Evolutionary conservation across 2,888 invertebrate species (phyloP).

Genomic region (Metalampra italica): DNA sequence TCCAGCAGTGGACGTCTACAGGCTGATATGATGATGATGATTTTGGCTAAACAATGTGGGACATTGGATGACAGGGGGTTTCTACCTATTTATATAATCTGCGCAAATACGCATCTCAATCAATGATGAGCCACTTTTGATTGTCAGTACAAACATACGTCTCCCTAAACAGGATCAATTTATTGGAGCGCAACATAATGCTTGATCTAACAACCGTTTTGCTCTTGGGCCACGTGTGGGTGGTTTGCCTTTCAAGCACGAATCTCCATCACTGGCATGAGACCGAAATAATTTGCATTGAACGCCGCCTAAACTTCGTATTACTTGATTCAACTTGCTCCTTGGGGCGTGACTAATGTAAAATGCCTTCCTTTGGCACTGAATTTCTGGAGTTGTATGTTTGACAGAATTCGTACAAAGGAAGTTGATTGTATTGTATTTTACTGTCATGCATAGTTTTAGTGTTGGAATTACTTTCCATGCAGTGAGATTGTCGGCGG

Average conservation of each 20-base stretch:
- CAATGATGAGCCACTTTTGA: no score
- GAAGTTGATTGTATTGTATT: conserved; percentile 11
- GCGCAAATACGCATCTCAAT: no score
- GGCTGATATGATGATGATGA: no score
- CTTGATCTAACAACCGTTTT: not conserved
- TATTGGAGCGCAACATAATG: not conserved
- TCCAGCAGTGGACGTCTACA: no score
- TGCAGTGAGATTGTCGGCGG: no score
- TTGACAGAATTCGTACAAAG: conserved; percentile 13
- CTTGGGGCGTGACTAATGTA: conserved; percentile 28
- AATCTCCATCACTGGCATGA: conserved; percentile 8
- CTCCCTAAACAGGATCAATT: not conserved
- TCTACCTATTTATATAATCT: no score
- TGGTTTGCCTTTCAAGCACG: not conserved
- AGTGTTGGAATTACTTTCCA: no score
- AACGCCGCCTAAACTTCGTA: conserved; percentile 19
- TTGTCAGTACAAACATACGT: no score
- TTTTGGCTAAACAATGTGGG: no score
- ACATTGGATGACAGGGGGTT: no score
- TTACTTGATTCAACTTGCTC: conserved; percentile 29
- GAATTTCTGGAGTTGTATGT: conserved; percentile 7
- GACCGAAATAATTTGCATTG: conserved; percentile 32
- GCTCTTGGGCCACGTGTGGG: not conserved
- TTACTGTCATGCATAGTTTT: conserved; percentile 8
- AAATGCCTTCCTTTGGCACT: conserved; percentile 15